Evolutionary conservation across 2,113 vertebrate species (phyloP), one percentile per base, ranked within the genome.

Genomic region (Salvator merianae): DNA sequence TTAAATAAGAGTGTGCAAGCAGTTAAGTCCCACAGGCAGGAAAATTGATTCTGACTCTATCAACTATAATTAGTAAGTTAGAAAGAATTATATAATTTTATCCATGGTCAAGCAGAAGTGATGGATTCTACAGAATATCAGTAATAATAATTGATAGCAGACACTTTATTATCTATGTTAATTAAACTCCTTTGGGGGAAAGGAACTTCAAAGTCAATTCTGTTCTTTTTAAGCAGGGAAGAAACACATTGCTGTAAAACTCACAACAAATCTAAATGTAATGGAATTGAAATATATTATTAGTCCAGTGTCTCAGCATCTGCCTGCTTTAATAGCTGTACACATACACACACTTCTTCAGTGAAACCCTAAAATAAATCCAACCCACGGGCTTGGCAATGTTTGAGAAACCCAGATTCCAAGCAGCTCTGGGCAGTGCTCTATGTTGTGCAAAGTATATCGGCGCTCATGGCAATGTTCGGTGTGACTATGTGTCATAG

Each of bases 401-500:
- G 43, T 90, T 87, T 88, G 75, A 26, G 73, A 77, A 93, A 77
- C 77, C 53, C 53, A 63, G 69, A 24, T 36, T 73, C 70, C 81
- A 62, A 34, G 84, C 82, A 81, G 79, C 93, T 83, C 70, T 77
- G 88, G 90, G 89, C 90, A 55, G 84, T 90, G 87, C 18, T 30
- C 86, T 82, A 81, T 91, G 90, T 90, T 32, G 20, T 88, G 90
- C 79, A 77, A 79, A 77, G 70, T 53, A 83, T 91, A 72, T 88
- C 88, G 86, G 73, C 47, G 59, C 88, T 92, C 79, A 16, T 71
- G 91, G 91, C 90, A 88, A 90, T 85, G 88, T 63, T 87, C 88
- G 86, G 7, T 70, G 77, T 86, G 93, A 93, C 87, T 88, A 90
- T 91, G 89, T 94, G 86, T 91, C 93, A 94, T 91, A 90, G 91